Evolutionary conservation across 2,888 invertebrate species (phyloP).

Genomic region (Amphipyra berbera): DNA sequence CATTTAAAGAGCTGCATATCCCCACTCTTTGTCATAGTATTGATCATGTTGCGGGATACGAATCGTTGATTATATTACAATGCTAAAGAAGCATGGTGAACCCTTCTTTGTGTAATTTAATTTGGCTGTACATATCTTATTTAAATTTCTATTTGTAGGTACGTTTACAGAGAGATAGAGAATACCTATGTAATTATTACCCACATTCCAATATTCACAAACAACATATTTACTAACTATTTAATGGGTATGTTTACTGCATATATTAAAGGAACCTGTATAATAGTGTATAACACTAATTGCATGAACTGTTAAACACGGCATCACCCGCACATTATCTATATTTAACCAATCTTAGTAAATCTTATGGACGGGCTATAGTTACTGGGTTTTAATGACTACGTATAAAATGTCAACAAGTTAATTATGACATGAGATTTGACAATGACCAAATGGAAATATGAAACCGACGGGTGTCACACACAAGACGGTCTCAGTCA

Average conservation of each 20-base stretch:
- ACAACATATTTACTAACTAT: constrained; percentile 29
- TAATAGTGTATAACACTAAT: constrained; percentile 30
- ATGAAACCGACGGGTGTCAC: constrained; percentile 28
- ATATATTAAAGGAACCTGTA: constrained; percentile 35
- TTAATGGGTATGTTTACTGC: constrained; percentile 41
- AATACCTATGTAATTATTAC: constrained; percentile 20
- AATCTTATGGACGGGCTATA: constrained; percentile 22
- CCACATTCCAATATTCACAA: constrained; percentile 36
- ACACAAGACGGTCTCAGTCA: constrained; percentile 33
- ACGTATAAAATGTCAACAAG: constrained; percentile 41
- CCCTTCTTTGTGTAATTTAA: not conserved
- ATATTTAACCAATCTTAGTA: constrained; percentile 31
- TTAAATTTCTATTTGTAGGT: constrained; percentile 13
- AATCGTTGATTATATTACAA: constrained; percentile 2
- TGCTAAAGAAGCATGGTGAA: constrained; percentile 5
- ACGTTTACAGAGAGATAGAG: constrained; percentile 11
- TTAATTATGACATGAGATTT: constrained; percentile 46
- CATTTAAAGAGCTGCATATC: constrained; percentile 17
- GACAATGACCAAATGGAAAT: constrained; percentile 34
- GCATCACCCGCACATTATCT: constrained; percentile 19
- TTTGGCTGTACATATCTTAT: constrained; percentile 14
- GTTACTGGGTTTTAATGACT: constrained; percentile 36
- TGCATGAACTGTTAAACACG: constrained; percentile 28
- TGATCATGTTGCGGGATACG: not conserved
- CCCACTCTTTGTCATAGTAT: constrained; percentile 7